These are phyloP conservation scores for Galeruca laticollis DNA, from an alignment of 2,888 invertebrate genomes.

Conservation along the genomic window DNA sequence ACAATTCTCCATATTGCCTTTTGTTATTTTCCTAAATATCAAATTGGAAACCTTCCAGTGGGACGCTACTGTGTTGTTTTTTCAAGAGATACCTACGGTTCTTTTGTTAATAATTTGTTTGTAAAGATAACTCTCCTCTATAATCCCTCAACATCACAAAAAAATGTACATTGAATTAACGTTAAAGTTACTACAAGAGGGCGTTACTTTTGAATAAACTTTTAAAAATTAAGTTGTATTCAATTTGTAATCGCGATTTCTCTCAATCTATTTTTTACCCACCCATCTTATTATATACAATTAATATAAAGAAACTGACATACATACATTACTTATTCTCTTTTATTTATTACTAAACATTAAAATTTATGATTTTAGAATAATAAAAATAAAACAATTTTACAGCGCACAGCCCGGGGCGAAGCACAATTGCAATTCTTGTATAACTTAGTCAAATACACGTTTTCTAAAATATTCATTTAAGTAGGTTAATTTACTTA, in stretches of 20 bases:
- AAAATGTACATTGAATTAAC: no score
- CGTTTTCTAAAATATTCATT: not conserved
- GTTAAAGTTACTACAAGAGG: no score
- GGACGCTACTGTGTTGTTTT: not conserved
- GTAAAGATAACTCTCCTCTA: not conserved
- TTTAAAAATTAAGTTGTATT: no score
- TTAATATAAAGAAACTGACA: no score
- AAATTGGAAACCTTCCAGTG: not conserved
- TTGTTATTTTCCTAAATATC: no score
- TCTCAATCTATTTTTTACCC: no score
- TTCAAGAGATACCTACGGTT: not conserved
- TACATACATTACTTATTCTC: no score
- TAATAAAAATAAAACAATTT: not conserved
- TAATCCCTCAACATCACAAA: slow-evolving; percentile 6
- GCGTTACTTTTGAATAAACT: no score
- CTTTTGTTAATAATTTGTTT: not conserved
- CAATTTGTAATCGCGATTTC: no score
- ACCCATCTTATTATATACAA: no score
- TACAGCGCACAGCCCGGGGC: not conserved
- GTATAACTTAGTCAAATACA: no score
- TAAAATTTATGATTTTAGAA: not conserved
- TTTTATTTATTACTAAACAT: not conserved
- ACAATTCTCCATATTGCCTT: no score
- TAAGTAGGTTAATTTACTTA: not conserved
- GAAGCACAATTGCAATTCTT: not conserved